Base-by-base conservation (phyloP, 2,797 vertebrate species). In the Austrolebias charrua region DNA sequence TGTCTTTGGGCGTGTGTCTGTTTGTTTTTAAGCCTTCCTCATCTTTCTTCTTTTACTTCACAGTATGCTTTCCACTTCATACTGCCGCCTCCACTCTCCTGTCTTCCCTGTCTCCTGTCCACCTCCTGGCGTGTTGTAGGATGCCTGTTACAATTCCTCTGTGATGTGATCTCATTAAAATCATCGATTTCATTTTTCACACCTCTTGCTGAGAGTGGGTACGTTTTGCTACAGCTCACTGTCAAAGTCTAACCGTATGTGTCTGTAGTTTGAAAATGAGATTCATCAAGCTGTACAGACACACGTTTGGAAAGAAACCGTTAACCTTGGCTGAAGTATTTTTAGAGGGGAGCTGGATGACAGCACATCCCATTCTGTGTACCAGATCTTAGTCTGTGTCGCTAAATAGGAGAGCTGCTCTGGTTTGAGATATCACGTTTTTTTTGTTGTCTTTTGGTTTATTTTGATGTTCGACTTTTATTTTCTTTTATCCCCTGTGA, bases 101-200 rank as follows among this genome's bases (percentile, higher is more conserved):
- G 18, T 46, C 55, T 33, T 57, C 5, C 15, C 43, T 18, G 44
- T 64, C 40, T 64, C 24, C 18, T 70, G 43, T 57, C 54, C 18
- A 9, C 69, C 40, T 55, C 61, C 55, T 53, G 55, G 20, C 60
- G 63, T 56, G 55, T 20, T 59, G 28, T 51, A 54, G 31, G 18
- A 50, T 56, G 50, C 56, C 18, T 59, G 40, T 61, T 46, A 50
- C 13, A 24, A 44, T 49, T 46, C 20, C 10, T 46, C 54, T 77
- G 64, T 72, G 66, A 80, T 66, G 61, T 63, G 45, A 68, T 63
- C 69, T 76, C 71, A 73, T 80, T 80, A 81, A 72, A 83, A 78
- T 77, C 49, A 42, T 66, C 51, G 18, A 56, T 82, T 80, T 68
- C 2, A 9, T 69, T 76, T n/a, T 83, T 70, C 67, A 60, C 62